phyloP scores from a whole-genome alignment of 2,113 vertebrate genomes.

The Cynopterus brachyotis region DNA sequence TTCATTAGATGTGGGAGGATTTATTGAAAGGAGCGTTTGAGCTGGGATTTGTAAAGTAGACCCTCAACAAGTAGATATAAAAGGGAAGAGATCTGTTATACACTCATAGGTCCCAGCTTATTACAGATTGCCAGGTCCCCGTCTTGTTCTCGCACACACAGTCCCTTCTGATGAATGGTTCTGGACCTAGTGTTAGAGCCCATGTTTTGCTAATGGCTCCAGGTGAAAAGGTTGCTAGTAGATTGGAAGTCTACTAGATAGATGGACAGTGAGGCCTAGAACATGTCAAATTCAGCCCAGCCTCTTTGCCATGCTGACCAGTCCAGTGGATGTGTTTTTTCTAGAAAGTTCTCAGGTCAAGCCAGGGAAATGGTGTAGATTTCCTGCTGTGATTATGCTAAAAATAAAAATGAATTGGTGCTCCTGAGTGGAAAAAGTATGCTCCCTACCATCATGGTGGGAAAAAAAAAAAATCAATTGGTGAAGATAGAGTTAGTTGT shows the following conservation, averaged over 20 bases:
- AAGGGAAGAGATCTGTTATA: not conserved
- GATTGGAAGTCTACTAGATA: not conserved
- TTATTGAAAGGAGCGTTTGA: not conserved
- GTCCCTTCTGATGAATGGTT: not conserved
- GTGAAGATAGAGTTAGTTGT: not conserved
- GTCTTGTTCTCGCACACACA: not conserved
- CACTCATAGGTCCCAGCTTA: not conserved
- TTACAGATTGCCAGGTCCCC: not conserved
- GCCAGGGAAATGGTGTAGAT: not conserved
- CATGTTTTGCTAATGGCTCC: not conserved
- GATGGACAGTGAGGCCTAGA: not conserved
- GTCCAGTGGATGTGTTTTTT: not conserved
- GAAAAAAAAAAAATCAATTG: not conserved
- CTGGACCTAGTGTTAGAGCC: not conserved
- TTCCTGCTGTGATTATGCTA: not conserved
- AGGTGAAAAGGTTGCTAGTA: not conserved
- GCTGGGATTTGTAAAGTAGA: not conserved
- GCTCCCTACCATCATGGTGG: not conserved
- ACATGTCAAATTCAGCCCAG: not conserved
- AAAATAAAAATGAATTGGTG: not conserved
- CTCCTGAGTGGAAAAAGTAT: too few relatives aligned
- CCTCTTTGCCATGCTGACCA: not conserved
- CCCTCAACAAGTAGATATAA: not conserved
- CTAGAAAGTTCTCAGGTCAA: not conserved
- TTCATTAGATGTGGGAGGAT: not conserved